These are phyloP conservation scores for Drosophila austrosaltans DNA, from an alignment of 2,888 invertebrate species.

Conservation along the genomic window DNA sequence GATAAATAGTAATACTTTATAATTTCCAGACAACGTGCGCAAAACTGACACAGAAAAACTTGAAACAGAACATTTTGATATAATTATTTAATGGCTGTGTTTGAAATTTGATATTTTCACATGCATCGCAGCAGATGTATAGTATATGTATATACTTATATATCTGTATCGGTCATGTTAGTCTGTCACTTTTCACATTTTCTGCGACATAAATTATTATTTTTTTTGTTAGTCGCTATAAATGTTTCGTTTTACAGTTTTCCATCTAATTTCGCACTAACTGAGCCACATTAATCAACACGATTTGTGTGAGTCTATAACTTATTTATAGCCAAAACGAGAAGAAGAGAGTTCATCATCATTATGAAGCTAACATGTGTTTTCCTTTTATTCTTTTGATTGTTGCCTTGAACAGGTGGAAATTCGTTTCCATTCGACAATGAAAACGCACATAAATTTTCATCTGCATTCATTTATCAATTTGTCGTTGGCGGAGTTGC, in stretches of 20 bases:
- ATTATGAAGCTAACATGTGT: slow-evolving; percentile 51
- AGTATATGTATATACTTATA: too few species aligned
- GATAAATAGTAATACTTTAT: slow-evolving; percentile 6
- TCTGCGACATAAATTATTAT: slow-evolving; percentile 69
- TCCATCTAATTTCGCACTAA: slow-evolving; percentile 72
- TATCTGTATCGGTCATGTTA: slow-evolving; percentile 13
- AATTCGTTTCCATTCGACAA: slow-evolving; percentile 2
- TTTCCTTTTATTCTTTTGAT: slow-evolving; percentile 29
- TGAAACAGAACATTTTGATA: slow-evolving; percentile 52
- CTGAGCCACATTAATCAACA: slow-evolving; percentile 66
- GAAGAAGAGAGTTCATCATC: slow-evolving; percentile 44
- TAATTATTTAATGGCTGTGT: slow-evolving; percentile 63
- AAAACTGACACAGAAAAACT: slow-evolving; percentile 37
- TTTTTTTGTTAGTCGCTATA: slow-evolving; percentile 53
- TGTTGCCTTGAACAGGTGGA: slow-evolving; percentile 54
- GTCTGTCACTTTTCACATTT: slow-evolving; percentile 55
- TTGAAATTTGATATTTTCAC: slow-evolving; percentile 64
- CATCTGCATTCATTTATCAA: slow-evolving; percentile 68
- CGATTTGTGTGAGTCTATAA: slow-evolving; percentile 39
- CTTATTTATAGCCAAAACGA: slow-evolving; percentile 58
- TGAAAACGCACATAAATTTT: slow-evolving; percentile 61
- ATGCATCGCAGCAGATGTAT: slow-evolving; percentile 4
- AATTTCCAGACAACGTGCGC: slow-evolving; percentile 50
- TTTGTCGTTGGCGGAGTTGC: slow-evolving; percentile 56
- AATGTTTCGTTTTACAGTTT: slow-evolving; percentile 63